Conservation (phyloP, 2,113 vertebrate species). For the Datnioides undecimradiatus region DNA sequence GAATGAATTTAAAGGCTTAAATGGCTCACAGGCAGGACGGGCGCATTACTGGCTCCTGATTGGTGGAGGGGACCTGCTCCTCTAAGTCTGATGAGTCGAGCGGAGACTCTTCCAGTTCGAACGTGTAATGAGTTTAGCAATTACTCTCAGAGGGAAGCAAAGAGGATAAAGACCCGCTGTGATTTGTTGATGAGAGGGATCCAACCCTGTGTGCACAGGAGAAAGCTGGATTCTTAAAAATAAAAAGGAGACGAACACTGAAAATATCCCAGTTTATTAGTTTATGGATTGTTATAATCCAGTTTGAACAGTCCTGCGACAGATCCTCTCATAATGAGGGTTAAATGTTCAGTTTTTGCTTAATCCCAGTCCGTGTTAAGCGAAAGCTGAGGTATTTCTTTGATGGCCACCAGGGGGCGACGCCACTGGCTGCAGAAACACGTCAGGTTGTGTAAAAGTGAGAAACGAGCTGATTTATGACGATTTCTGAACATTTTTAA, state of each 20-base stretch:
- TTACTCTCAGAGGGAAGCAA: not conserved
- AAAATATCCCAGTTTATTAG: not conserved
- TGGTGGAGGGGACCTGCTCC: not conserved
- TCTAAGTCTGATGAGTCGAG: not conserved
- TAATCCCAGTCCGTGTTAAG: too few species aligned
- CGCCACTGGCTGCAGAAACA: too few species aligned
- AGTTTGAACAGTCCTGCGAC: too few species aligned
- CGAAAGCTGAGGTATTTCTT: too few species aligned
- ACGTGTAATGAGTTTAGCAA: not conserved
- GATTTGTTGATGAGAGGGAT: not conserved
- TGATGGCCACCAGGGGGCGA: too few species aligned
- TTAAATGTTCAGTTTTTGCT: not conserved
- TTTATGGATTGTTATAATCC: too few species aligned
- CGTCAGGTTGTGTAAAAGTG: too few species aligned
- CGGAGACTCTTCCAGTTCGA: not conserved
- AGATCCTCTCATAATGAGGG: not conserved
- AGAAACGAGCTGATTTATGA: too few species aligned
- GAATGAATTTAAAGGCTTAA: slow-evolving; percentile 3
- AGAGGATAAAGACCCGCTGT: not conserved
- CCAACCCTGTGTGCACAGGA: not conserved
- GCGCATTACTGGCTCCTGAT: not conserved
- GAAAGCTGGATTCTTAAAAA: not conserved
- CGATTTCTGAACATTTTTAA: too few species aligned
- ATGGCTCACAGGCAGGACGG: not conserved
- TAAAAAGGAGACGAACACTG: not conserved